Conservation (phyloP, 2,888 invertebrate genomes). For the Galeopsomyia nigrocyanea region DNA sequence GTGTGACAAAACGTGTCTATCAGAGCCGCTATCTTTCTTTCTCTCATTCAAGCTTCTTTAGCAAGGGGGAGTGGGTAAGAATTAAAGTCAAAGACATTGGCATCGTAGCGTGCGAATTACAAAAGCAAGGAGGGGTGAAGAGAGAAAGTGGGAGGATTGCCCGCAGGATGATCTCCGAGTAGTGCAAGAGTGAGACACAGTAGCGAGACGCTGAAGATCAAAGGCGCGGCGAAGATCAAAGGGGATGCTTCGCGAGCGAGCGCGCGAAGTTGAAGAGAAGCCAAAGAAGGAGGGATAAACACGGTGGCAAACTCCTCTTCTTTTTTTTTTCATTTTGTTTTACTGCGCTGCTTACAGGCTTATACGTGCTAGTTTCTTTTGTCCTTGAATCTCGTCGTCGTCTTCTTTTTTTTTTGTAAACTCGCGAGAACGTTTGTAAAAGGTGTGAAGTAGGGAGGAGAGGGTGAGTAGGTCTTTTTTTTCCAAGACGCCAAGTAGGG, state of each 20-base stretch:
- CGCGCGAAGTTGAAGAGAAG: slow-evolving; percentile 21
- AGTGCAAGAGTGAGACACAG: too few species aligned
- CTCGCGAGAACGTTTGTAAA: background rate
- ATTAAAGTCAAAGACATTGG: too few species aligned
- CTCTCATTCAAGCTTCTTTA: background rate
- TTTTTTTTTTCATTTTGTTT: background rate
- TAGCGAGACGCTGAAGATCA: slow-evolving; percentile 16
- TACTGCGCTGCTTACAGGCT: background rate
- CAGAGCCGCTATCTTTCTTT: slow-evolving; percentile 14
- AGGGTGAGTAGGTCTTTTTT: background rate
- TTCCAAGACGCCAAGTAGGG: slow-evolving; percentile 1
- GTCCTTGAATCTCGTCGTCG: background rate
- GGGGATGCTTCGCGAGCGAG: slow-evolving; percentile 2
- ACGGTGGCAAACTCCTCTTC: too few species aligned
- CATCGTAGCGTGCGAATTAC: too few species aligned
- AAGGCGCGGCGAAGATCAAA: slow-evolving; percentile 41
- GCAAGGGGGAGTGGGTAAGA: background rate
- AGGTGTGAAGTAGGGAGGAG: background rate
- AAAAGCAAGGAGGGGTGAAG: too few species aligned
- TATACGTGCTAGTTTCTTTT: background rate
- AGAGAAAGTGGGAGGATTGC: too few species aligned
- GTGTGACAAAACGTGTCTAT: slow-evolving; percentile 37
- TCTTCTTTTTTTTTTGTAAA: slow-evolving; percentile 3
- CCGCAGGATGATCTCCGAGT: background rate
- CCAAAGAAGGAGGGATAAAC: slow-evolving; percentile 2